Conservation (phyloP, 2,113 vertebrate genomes). For the Trogon melanurus region DNA sequence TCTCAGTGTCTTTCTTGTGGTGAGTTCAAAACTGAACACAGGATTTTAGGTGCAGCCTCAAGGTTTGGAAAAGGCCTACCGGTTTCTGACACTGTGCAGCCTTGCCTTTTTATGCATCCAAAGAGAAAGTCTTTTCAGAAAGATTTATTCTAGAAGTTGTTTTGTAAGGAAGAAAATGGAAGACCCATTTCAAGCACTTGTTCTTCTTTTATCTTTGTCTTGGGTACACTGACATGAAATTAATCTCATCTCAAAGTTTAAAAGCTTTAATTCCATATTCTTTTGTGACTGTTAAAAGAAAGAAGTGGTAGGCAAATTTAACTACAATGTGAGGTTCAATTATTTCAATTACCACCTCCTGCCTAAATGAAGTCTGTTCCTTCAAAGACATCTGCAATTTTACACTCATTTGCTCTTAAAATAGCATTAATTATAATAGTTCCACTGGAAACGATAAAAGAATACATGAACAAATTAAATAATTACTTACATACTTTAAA, state of each 20-base stretch:
- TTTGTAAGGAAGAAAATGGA: neutral
- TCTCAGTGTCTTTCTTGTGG: too few species aligned
- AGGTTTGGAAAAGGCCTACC: neutral
- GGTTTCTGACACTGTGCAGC: neutral
- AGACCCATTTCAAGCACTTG: neutral
- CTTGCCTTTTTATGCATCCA: neutral
- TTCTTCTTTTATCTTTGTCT: slow-evolving; percentile 24
- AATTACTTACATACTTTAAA: slow-evolving; percentile 28
- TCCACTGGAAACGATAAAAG: slow-evolving; percentile 49
- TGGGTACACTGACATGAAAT: neutral
- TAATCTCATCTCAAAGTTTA: slow-evolving; percentile 55
- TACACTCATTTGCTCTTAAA: slow-evolving; percentile 70
- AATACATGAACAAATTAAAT: slow-evolving; percentile 58
- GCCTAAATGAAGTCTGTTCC: slow-evolving; percentile 68
- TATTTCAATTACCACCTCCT: slow-evolving; percentile 77
- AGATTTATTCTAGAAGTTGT: neutral
- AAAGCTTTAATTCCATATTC: slow-evolving; percentile 68
- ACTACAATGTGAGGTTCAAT: slow-evolving; percentile 68
- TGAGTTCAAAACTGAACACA: too few species aligned
- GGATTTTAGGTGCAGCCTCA: too few species aligned
- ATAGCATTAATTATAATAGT: slow-evolving; percentile 69
- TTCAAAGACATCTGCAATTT: slow-evolving; percentile 71
- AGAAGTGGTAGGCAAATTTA: slow-evolving; percentile 66
- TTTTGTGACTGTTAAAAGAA: slow-evolving; percentile 58
- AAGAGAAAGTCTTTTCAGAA: neutral